Base-by-base conservation (phyloP, 2,888 invertebrate genomes). In the Apantesis nais region DNA sequence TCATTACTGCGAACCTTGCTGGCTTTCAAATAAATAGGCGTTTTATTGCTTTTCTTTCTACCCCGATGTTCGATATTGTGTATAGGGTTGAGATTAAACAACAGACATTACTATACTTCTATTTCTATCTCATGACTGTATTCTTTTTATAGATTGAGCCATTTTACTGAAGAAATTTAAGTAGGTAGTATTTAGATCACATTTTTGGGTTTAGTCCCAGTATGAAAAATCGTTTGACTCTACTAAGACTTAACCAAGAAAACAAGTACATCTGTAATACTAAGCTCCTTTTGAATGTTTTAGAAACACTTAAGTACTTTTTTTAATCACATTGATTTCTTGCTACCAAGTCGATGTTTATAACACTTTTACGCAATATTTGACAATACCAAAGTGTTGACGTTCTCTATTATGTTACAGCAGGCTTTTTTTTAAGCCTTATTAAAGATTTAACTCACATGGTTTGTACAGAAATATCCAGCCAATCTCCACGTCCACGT, bases 11-110 rank as follows among this genome's bases (percentile, higher is more conserved):
- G 89, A 85, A 86, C 85, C 89, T 87, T 90, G 92, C 92, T 92
- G 92, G 89, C 91, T 93, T 93, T 93, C 89, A 88, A 92, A 93
- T 92, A 93, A 92, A 93, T 93, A 92, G 90, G 89, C 89, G 87
- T 93, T 93, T 94, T 93, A 93, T 93, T 94, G 93, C 89, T 88
- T 91, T 92, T 88, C 90, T 90, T 89, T 85, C 87, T 83, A 82
- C 83, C 78, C 79, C 85, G 81, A 85, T 84, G 85, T 87, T 90
- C 91, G 85, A 90, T 92, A 91, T 88, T 89, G 87, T 89, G 85
- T 87, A 89, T 86, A 83, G 88, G 88, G 86, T 85, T 89, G 81
- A 86, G 85, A 90, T 89, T 88, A 89, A 85, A 88, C 73, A 83
- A 80, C 78, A 78, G 76, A 78, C 80, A 82, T 79, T 79, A 74